A percentile compares a stretch with the other conserved stretches of the same genome.
These are phyloP conservation scores for Protobothrops flavoviridis DNA, from an alignment of 2,113 vertebrate species.

Conservation along the genomic window DNA sequence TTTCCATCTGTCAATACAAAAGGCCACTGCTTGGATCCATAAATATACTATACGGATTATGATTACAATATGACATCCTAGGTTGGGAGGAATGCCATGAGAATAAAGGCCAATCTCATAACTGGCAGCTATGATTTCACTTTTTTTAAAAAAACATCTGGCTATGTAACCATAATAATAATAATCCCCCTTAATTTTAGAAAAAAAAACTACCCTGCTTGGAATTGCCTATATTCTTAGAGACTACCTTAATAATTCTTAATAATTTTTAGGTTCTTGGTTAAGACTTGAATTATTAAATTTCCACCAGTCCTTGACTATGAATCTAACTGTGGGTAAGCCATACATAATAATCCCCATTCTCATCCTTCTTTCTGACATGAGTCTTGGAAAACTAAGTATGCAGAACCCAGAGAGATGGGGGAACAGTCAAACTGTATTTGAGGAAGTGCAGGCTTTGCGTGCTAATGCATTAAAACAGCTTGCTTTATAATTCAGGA, in stretches of 20 bases:
- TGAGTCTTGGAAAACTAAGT: slow-evolving; percentile 21
- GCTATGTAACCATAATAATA: not conserved
- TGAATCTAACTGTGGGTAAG: not conserved
- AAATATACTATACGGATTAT: not conserved
- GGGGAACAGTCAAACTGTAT: slow-evolving; percentile 13
- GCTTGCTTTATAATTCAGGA: slow-evolving; percentile 47
- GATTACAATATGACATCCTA: not conserved
- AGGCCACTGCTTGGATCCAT: not conserved
- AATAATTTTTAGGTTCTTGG: not conserved
- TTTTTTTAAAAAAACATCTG: not conserved
- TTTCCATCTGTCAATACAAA: not conserved
- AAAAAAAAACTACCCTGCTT: not conserved
- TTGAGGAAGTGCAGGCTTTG: slow-evolving; percentile 34
- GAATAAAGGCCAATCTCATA: not conserved
- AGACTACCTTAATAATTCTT: not conserved
- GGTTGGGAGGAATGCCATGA: not conserved
- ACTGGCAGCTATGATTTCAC: not conserved
- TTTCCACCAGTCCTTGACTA: no score
- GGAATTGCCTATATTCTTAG: not conserved
- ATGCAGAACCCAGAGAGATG: slow-evolving; percentile 41
- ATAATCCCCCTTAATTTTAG: not conserved
- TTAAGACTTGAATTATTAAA: not conserved
- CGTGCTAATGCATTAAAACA: slow-evolving; percentile 14
- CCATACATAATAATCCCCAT: not conserved
- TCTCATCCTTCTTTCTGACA: not conserved